Base-by-base conservation (phyloP, 2,888 invertebrate genomes). In the Hedya salicella region DNA sequence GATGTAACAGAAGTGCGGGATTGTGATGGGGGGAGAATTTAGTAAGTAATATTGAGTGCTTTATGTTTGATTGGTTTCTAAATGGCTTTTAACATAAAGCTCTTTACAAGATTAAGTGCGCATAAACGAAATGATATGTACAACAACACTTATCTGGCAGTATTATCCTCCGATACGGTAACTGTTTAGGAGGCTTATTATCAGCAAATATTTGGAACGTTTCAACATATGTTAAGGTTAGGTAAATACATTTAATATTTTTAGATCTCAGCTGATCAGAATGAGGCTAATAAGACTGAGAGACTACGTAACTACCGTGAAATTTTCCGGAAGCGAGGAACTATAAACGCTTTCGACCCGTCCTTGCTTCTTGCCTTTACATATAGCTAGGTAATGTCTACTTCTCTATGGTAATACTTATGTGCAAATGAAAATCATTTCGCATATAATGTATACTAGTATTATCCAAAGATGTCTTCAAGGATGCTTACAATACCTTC, bases 361-460 rank as follows among this genome's bases (percentile, higher is more conserved):
- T 91, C 91, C 91, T 91, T 87, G 85, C 88, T 89, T 89, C 90
- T 91, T 89, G 91, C 91, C 91, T 91, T 90, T 88, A 88, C 90
- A 86, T 85, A 86, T 89, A 89, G 88, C 84, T 89, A 90, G 86
- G 85, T 89, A 85, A 85, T 83, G 80, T 85, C 80, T 80, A 80
- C 83, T 80, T 82, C 81, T 78, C 82, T 83, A 75, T 79, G 82
- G 79, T 82, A 54, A n/a, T 56, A 63, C 46, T 46, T 30, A 60
- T 40, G 17, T 59, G 59, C 65, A 65, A 66, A 61, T 54, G 40
- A 54, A 40, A 46, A 14, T 9, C 61, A 46, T 61, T 60, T 66
- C 40, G 60, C 60, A 54, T 54, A 21, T 54, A 54, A 60, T 36
- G 44, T 59, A 30, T 50, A 59, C 44, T 53, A 30, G 42, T 54